These are phyloP conservation scores for Cryptoblepharus egeriae DNA, from an alignment of 2,797 vertebrate genomes.

Conservation along the genomic window DNA sequence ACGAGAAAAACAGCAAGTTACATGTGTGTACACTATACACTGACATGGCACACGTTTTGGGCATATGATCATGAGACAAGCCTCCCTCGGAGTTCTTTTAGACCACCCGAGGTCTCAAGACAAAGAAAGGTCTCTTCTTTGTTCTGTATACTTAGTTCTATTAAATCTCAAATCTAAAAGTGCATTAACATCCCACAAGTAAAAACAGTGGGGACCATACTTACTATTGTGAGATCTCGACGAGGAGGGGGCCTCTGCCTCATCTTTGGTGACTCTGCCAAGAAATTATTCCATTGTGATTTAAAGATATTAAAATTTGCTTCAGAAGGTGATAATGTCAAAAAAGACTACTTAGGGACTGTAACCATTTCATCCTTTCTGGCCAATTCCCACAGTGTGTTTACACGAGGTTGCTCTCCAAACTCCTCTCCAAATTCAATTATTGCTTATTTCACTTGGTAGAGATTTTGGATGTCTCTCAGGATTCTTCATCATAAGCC, in stretches of 20 bases:
- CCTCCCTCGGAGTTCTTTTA: background rate
- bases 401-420: too few species aligned
- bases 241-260: conserved; percentile 96
- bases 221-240: conserved; percentile 96
- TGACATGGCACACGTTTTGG: background rate
- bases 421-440: background rate
- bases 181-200: background rate
- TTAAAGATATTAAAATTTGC: rapidly evolving
- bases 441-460: rapidly evolving
- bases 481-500: background rate
- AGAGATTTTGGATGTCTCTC: rapidly evolving
- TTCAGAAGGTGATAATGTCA: conserved; percentile 2
- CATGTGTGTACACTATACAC: background rate
- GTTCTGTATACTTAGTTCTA: background rate
- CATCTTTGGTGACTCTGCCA: conserved; percentile 86
- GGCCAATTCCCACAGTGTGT: background rate
- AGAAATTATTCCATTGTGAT: conserved; percentile 40
- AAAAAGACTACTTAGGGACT: background rate
- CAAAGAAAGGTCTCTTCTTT: too few species aligned
- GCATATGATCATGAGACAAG: background rate
- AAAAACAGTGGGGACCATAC: conserved; percentile 54
- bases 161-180: background rate
- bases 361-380: too few species aligned
- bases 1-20: background rate
- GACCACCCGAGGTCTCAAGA: background rate